phyloP scores from a whole-genome alignment of 2,888 invertebrate genomes.

The Chloroclystis v-ata region DNA sequence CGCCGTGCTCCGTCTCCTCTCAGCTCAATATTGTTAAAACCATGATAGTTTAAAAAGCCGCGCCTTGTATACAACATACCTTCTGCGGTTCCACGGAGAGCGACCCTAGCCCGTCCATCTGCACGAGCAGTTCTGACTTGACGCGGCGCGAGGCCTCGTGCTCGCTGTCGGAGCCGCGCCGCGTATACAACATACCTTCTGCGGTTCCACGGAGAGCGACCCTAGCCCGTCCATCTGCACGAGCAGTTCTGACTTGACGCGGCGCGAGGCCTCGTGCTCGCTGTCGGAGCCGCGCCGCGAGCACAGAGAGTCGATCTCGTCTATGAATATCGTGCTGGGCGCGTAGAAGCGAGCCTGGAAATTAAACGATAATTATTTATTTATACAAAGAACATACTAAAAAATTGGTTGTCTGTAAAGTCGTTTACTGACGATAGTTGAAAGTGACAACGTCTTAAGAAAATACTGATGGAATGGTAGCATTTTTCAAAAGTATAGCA shows the following conservation, averaged over 20 bases:
- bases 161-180: conserved; percentile 96
- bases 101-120: conserved; percentile 97
- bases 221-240: conserved; percentile 99
- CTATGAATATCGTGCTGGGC: conserved; percentile 98
- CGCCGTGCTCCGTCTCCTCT: too few relatives aligned
- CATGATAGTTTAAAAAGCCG: too few relatives aligned
- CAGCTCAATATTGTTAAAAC: too few relatives aligned
- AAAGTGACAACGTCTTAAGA: too few relatives aligned
- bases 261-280: conserved; percentile 97
- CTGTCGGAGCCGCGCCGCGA: conserved; percentile 96
- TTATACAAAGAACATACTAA: too few relatives aligned
- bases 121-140: conserved; percentile 97
- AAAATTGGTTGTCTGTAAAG: too few relatives aligned
- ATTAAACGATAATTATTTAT: neutral
- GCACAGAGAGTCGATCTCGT: conserved; percentile 98
- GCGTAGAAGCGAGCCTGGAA: conserved; percentile 96
- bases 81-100: conserved; percentile 72
- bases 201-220: conserved; percentile 78
- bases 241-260: conserved; percentile 97
- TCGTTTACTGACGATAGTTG: too few relatives aligned
- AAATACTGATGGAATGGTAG: too few relatives aligned
- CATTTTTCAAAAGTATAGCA: too few relatives aligned
- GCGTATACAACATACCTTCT: conserved; percentile 52
- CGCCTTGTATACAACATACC: too few relatives aligned
- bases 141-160: conserved; percentile 98